Evolutionary conservation across 2,888 invertebrate genomes (phyloP).

Genomic region (Nesidiocoris tenuis): DNA sequence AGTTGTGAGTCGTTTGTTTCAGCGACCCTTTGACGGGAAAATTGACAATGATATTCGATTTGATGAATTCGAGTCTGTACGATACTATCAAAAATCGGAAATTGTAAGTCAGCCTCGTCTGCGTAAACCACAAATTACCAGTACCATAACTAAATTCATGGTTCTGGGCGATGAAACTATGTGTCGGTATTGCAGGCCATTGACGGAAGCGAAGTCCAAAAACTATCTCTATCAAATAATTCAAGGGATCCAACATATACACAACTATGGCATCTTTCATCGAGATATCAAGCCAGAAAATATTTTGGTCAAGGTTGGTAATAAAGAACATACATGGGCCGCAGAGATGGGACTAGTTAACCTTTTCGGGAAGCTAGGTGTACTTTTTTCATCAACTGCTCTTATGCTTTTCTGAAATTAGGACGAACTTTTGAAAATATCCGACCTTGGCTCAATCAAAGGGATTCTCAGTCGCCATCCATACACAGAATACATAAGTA

Average conservation of each 20-base stretch:
- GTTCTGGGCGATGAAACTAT: too few species aligned
- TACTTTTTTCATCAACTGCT: too few species aligned
- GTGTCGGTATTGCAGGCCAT: conserved; percentile 17
- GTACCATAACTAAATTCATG: too few species aligned
- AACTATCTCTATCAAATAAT: conserved; percentile 63
- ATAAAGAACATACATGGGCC: background rate
- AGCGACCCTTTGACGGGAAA: conserved; percentile 63
- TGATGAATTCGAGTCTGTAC: conserved; percentile 71
- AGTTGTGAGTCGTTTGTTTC: conserved; percentile 47
- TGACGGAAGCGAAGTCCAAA: conserved; percentile 59
- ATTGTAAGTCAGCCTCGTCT: conserved; percentile 54
- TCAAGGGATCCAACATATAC: conserved; percentile 64
- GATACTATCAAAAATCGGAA: conserved; percentile 62
- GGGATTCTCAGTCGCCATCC: conserved; percentile 63
- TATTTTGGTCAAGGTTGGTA: conserved; percentile 62
- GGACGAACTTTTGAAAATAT: conserved; percentile 61
- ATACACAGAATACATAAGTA: conserved; percentile 69
- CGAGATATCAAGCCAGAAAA: conserved; percentile 72
- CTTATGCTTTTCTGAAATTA: too few species aligned
- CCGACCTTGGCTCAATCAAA: conserved; percentile 65
- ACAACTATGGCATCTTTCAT: conserved; percentile 65
- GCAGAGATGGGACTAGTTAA: too few species aligned
- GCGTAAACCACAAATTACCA: too few species aligned
- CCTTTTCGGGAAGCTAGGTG: too few species aligned
- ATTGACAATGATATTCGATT: conserved; percentile 64